These are phyloP conservation scores for Upupa epops DNA, from an alignment of 2,113 vertebrate genomes.

Conservation along the genomic window DNA sequence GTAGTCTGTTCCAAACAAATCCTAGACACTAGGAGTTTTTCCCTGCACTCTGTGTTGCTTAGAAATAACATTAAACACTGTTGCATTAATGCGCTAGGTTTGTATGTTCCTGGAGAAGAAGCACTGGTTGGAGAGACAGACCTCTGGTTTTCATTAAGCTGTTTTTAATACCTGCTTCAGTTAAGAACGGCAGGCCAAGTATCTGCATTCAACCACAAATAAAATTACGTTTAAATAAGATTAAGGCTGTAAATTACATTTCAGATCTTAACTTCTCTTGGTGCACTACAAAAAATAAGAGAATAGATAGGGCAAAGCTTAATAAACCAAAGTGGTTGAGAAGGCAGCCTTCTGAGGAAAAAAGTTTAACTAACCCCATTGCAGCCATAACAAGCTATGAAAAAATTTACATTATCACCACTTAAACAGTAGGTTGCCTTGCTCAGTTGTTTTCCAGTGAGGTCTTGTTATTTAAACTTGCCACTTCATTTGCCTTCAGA, in stretches of 20 bases:
- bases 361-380: not conserved
- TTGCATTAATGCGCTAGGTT: not conserved
- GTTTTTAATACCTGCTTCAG: not conserved
- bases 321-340: not conserved
- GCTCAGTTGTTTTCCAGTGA: not conserved
- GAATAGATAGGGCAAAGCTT: not conserved
- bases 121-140: not conserved
- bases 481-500: not conserved
- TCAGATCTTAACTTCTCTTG: conserved; percentile 9
- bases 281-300: not conserved
- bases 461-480: not conserved
- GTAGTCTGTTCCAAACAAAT: not conserved
- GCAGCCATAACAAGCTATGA: not conserved
- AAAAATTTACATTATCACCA: not conserved
- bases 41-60: not conserved
- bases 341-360: not conserved
- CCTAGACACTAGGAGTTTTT: not conserved
- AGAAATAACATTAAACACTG: not conserved
- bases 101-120: conserved; percentile 1
- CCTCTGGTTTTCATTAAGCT: conserved; percentile 19
- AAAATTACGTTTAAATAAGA: not conserved
- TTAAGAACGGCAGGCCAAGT: conserved; percentile 4
- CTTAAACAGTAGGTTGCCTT: not conserved
- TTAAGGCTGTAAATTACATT: conserved; percentile 45
- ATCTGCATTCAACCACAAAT: conserved; percentile 26